Evolutionary conservation across 37 sponge, comb jelly and placozoan species (phyloP), one percentile per base, ranked within the genome.

Genomic region (Halichondria panicea): DNA sequence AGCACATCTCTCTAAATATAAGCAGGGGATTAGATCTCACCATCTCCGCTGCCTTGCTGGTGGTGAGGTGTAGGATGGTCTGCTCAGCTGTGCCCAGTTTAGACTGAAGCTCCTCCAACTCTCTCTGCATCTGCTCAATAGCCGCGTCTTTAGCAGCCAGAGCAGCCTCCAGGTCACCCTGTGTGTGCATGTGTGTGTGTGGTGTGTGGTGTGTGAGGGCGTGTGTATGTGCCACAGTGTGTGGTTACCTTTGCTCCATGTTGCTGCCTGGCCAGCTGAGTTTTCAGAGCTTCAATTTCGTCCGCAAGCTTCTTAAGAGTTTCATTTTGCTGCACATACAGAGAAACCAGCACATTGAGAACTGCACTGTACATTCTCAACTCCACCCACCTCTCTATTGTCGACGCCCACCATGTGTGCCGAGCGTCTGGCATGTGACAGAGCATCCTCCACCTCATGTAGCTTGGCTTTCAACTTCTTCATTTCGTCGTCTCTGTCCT

Each of bases 11-110:
- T 37, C 35, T 33, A 18, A 43, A 28, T n/a, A n/a, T n/a, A n/a
- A n/a, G n/a, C n/a, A n/a, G n/a, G n/a, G n/a, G 8, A 8, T 25
- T 34, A 19, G 24, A 30, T 59, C 71, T 77, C 27, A 78, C 86
- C 41, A 79, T 59, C 53, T 87, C 88, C 39, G 88, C 88, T 1
- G 88, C 82, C 28, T 68, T 72, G 60, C 70, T 76, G 43, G 82
- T 65, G 11, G 71, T 87, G 25, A 74, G 52, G 25, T 87, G 77
- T 8, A 75, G 61, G 9, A 81, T 30, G 54, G 56, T 81, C 5
- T 76, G 41, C 0, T 89, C 84, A 41, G 79, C 84, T 31, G 78
- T 79, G 58, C 62, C 72, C 18, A 82, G 74, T 56, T 72, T 82
- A 3, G 77, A 61, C 57, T 63, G 66, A 12, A 74, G 42, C 1